These are phyloP conservation scores for Brachionichthys hirsutus DNA, from an alignment of 2,113 vertebrate genomes.

Conservation along the genomic window DNA sequence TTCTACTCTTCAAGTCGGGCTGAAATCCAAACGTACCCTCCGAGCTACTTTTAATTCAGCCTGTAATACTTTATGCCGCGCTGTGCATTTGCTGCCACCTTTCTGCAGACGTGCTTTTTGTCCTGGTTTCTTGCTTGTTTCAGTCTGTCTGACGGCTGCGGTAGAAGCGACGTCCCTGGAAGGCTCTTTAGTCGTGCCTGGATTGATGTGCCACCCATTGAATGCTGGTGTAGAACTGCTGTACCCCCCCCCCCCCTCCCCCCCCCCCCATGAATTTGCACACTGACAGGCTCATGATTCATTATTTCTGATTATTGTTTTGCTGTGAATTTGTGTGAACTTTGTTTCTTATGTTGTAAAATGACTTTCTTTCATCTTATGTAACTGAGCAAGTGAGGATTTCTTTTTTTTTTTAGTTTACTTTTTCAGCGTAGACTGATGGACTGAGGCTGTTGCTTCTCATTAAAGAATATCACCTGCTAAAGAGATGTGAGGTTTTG, in stretches of 20 bases:
- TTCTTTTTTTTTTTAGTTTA: conserved; percentile 68
- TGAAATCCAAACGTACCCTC: conserved; percentile 63
- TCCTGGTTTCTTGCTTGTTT: conserved; percentile 33
- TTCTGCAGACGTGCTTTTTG: conserved; percentile 52
- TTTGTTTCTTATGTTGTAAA: conserved; percentile 93
- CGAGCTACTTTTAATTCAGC: conserved; percentile 42
- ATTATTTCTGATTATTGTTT: conserved; percentile 52
- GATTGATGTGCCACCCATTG: conserved; percentile 69
- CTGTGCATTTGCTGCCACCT: conserved; percentile 29
- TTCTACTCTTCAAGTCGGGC: conserved; percentile 98
- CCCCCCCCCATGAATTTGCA: conserved; percentile 4
- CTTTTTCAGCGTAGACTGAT: conserved; percentile 59
- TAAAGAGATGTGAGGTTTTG: conserved; percentile 33
- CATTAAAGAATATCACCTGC: conserved; percentile 60
- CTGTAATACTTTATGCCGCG: conserved; percentile 24
- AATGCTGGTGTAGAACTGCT: conserved; percentile 74
- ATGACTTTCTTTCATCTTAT: conserved; percentile 84
- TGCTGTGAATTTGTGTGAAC: conserved; percentile 87
- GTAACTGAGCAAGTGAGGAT: conserved; percentile 66
- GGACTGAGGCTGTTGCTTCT: conserved; percentile 70
- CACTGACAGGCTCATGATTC: conserved; percentile 13
- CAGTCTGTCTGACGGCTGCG: conserved; percentile 17
- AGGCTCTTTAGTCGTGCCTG: conserved; percentile 72
- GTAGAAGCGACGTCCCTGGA: conserved; percentile 31
- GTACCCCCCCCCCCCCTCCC: too few species aligned